Evolutionary conservation across 1,140 invertebrate species (phyloP), one percentile per base, ranked within the genome.

Genomic region (Scaptomyza hsui): DNA sequence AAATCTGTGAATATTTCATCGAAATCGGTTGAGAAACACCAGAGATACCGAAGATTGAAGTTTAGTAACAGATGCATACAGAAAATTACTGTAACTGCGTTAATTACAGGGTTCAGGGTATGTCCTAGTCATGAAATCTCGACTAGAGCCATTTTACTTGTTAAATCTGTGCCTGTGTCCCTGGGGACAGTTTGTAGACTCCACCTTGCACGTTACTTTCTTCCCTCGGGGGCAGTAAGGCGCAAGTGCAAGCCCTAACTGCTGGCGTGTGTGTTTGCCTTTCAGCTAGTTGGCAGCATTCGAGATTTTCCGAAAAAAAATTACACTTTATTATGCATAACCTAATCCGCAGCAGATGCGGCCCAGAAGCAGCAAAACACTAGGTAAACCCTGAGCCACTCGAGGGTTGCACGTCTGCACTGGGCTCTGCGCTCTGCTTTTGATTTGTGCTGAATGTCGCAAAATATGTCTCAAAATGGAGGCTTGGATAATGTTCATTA

Each of bases 301-400:
- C 12, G 26, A 13, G 39, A 75, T 57, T 86, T 82, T 71, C 71
- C 67, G 72, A 83, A 88, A 42, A 88, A 88, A 82, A 88, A 88
- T 88, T 88, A 88, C 82, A 88, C 82, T 88, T 88, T 86, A 86
- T 86, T 86, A 86, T 86, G 81, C 81, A 88, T 88, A 88, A 88
- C 82, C 82, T 88, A 88, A 88, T 88, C 82, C 82, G 60, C 78
- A 86, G 65, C 82, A 88, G 80, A 85, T 78, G 82, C 82, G 79
- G 39, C 57, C 21, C 10, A 21, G 39, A 7, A 35, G 56, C 15
- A 37, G 12, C 21, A 10, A 29, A 29, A 7, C 44, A 12, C 32
- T 35, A 0, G 32, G 12, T 37, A 37, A 12, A 12, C 10, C 32
- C 12, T 12, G 0, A 29, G 26, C 3, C 10, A 41, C 44, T 19